Base-by-base conservation (phyloP, 1,140 invertebrate genomes). In the Danaus plexippus region DNA sequence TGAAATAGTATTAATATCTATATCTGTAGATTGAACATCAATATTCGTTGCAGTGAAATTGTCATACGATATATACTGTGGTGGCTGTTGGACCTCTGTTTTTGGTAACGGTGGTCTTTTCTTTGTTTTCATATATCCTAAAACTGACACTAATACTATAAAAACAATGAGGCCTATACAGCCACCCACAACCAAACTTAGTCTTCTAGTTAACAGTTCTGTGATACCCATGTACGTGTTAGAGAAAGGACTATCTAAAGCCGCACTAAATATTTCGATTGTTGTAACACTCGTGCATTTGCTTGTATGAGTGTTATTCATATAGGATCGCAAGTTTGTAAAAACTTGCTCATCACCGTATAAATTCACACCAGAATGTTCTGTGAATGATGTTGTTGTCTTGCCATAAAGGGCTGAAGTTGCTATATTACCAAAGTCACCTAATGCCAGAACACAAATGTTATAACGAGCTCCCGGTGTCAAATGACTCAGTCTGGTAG, bases 111-210 rank as follows among this genome's bases (percentile, higher is more conserved):
- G 90, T 11, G 94, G 87, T 66, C 94, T 93, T 77, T 95, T 95
- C 77, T 95, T 95, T 59, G 95, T 90, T 75, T 96, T 95, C 62
- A 96, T 90, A 75, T 95, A 96, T 12, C 94, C 94, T n/a, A 96
- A 86, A 22, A 94, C 90, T 1, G 94, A 93, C 2, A 95, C 92
- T 58, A 96, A 88, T 1, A 95, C 90, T 12, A 96, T 88, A 69
- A 96, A 95, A 8, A 96, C 93, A 12, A 95, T 90, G 71, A 95
- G 93, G 55, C 94, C 94, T 89, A 96, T 92, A 61, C 93, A 94
- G 71, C 92, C 93, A 43, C 95, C 95, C 7, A 96, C 92, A 53
- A 96, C 94, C 43, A 96, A 89, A 12, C 94, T 94, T 11, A 97
- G 83, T 54, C 94, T 88, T 43, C 94, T 88, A 0, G 94, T 94